Base-by-base conservation (phyloP, 2,888 invertebrate species). In the Neocrepidodera transversa region DNA sequence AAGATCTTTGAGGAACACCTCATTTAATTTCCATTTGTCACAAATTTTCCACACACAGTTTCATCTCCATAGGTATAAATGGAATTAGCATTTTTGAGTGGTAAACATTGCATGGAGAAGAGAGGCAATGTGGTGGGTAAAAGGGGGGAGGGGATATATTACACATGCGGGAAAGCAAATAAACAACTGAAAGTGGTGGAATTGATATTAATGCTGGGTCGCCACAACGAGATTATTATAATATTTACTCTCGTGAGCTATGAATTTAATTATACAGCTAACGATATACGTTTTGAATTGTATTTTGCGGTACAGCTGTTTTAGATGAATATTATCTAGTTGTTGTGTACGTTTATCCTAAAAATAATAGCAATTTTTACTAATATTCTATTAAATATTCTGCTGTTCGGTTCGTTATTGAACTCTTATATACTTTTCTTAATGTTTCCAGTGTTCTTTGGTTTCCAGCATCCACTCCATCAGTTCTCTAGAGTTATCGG, bases 201-300 rank as follows among this genome's bases (percentile, higher is more conserved):
- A 50, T 50, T 50, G 50, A 50, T 36, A 38, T 50, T 50, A 50
- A 50, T 50, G 50, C 23, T 13, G 50, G 50, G 17, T 50, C 36
- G 14, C 50, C 50, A 26, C 50, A 50, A 23, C 50, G 14, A 50
- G 50, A 50, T 50, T 50, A 50, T 50, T 50, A 50, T 50, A 50
- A 50, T 50, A 50, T 50, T 50, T 50, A 50, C 50, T 23, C 50
- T 20, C 38, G 13, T 23, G 35, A 38, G 38, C 50, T 50, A 50
- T 36, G 50, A 36, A 50, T 50, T 50, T 50, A 50, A 50, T 50
- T 50, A 50, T n/a, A n/a, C 20, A 18, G 18, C 36, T 20, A 35
- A 20, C 48, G 35, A 30, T 30, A 32, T 32, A 35, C 30, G 48
- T 32, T 48, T 48, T 35, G 35, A 10, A 30, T 47, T 28, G 47